Conservation (phyloP, 2,888 invertebrate species). For the Pristionchus fissidentatus region DNA sequence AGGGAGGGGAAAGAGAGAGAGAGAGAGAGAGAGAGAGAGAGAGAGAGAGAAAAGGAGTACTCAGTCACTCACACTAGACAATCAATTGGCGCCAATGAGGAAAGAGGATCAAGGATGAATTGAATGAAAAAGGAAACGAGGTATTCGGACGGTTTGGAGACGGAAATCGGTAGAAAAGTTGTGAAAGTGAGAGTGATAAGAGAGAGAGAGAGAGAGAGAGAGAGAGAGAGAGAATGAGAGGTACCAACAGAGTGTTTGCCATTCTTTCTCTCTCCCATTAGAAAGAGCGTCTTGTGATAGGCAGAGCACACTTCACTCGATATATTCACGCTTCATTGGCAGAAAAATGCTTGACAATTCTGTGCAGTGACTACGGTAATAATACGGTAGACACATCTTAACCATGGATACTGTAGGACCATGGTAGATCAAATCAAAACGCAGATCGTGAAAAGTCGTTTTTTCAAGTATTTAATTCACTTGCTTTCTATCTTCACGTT, state of each 20-base stretch:
- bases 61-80: slow-evolving; percentile 16
- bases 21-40: background rate
- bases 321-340: background rate
- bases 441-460: no score
- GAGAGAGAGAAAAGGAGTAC: background rate
- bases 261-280: background rate
- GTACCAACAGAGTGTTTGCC: background rate
- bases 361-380: no score
- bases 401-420: no score
- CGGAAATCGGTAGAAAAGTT: background rate
- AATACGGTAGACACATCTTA: no score
- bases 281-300: slow-evolving; percentile 16
- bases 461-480: no score
- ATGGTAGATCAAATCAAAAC: no score
- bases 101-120: slow-evolving; percentile 9
- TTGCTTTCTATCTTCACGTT: no score
- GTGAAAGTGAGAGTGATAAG: slow-evolving; percentile 32
- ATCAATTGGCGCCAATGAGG: slow-evolving; percentile 20
- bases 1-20: background rate
- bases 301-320: background rate
- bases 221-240: slow-evolving; percentile 3
- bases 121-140: background rate
- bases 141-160: background rate
- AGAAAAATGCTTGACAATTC: no score
- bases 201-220: background rate